Evolutionary conservation across 2,113 vertebrate genomes (phyloP), one percentile per base, ranked within the genome.

Genomic region (Natator depressus): DNA sequence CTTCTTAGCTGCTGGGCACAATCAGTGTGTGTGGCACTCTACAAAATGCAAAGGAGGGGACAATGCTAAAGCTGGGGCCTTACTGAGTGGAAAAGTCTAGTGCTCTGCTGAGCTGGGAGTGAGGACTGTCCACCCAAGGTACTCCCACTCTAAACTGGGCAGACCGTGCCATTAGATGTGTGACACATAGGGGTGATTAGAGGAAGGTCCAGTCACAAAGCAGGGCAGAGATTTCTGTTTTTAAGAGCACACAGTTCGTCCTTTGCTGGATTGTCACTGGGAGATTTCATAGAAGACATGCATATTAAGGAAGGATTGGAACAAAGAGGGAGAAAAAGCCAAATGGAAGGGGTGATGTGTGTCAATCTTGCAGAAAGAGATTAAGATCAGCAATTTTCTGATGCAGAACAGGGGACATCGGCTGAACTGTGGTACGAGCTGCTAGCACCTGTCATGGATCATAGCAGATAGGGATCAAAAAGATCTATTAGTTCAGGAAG

Each of bases 231-330:
- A 76, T 11, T 76, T 42, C 11, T 16, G 6, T 47, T 72, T 38
- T 51, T 91, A 49, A 31, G 22, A 1, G 5, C 17, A 0, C 10
- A 5, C 7, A 5, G 5, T 0, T 0, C 80, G 95, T 82, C 27
- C 82, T 90, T 80, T 80, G 35, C 0, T 0, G 82, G 62, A 47
- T 78, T 42, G 75, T 46, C 5, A 1, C 42, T 14, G 42, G 25
- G 42, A 46, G 20, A 95, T 2, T 19, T 89, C 47, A 88, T 54
- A 29, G 87, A 75, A 94, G 13, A 69, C 53, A n/a, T 0, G 1
- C 13, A 1, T 0, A 49, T 25, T n/a, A 84, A 46, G 85, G 49
- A 85, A 35, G 46, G 82, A 93, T 84, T 87, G 38, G 5, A 31
- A 83, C 86, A 95, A 57, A 42, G 3, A 13, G 24, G 88, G 25